A percentile compares a stretch with the other conserved stretches of the same genome.
These are phyloP conservation scores for Paelopatides confundens DNA, from an alignment of 53 echinoderm and acorn worm genomes.

Conservation along the genomic window DNA sequence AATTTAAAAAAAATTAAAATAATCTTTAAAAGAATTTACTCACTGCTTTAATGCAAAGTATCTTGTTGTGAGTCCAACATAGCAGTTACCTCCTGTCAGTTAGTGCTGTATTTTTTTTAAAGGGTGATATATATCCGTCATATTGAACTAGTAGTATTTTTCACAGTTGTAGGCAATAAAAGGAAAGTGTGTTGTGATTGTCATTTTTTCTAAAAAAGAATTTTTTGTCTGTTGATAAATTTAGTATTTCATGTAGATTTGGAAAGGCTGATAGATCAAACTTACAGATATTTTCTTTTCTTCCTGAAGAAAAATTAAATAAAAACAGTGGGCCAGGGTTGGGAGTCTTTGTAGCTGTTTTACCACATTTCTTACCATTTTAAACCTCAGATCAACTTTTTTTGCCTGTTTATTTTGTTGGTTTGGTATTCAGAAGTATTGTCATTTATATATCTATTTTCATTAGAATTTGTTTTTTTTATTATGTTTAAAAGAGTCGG, in stretches of 20 bases:
- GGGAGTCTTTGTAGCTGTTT: conserved; percentile 10
- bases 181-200: conserved; percentile 27
- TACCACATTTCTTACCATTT: conserved; percentile 35
- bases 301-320: not conserved
- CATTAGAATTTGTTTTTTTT: conserved; percentile 8
- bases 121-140: not conserved
- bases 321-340: not conserved
- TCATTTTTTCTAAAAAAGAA: conserved; percentile 21
- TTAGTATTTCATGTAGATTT: conserved; percentile 38
- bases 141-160: conserved; percentile 33
- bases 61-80: conserved; percentile 14
- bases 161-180: conserved; percentile 45
- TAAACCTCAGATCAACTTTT: conserved; percentile 24
- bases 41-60: not conserved
- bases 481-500: conserved; percentile 1
- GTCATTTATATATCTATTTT: conserved; percentile 43
- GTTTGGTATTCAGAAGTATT: conserved; percentile 37
- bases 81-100: not conserved
- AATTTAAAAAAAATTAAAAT: not conserved
- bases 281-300: conserved; percentile 3
- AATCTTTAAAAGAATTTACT: not conserved
- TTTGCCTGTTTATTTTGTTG: conserved; percentile 18
- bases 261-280: conserved; percentile 36
- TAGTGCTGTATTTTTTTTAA: not conserved
- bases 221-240: not conserved